Evolutionary conservation across 2,113 vertebrate genomes (phyloP).

Genomic region (Dascyllus trimaculatus): DNA sequence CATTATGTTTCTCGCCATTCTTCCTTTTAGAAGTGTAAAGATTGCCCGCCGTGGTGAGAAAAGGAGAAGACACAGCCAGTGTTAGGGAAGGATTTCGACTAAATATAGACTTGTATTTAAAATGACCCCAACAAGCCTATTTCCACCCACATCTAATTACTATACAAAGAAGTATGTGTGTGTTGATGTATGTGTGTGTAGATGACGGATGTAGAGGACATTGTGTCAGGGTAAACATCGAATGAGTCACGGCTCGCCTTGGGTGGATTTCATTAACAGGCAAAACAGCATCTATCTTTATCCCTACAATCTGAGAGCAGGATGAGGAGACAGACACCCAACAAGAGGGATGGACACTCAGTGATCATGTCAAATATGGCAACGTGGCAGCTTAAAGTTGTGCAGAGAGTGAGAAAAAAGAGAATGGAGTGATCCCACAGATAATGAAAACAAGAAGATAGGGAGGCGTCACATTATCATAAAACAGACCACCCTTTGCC

Average conservation of each 20-base stretch:
- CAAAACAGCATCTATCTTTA: constrained; percentile 46
- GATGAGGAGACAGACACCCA: constrained; percentile 7
- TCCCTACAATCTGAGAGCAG: constrained; percentile 37
- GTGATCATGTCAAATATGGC: not conserved
- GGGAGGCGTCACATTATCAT: constrained; percentile 24
- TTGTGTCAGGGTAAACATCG: constrained; percentile 56
- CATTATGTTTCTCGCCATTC: too few relatives aligned
- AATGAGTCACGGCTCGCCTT: constrained; percentile 66
- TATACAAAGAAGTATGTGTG: not conserved
- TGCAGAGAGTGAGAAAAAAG: not conserved
- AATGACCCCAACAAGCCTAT: constrained; percentile 11
- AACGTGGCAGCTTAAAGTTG: constrained; percentile 6
- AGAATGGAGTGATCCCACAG: not conserved
- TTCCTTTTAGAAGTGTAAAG: not conserved
- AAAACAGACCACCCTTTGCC: constrained; percentile 27
- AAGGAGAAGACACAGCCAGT: not conserved
- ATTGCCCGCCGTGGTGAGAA: not conserved
- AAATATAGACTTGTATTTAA: constrained; percentile 5
- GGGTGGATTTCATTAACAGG: constrained; percentile 65
- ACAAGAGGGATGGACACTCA: not conserved
- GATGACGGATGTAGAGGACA: constrained; percentile 35
- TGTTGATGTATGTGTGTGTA: not conserved
- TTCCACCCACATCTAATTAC: constrained; percentile 9
- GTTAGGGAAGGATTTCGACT: not conserved
- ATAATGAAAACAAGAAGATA: constrained; percentile 16